Base-by-base conservation (phyloP, 2,888 invertebrate genomes). In the Epinotia bilunana region DNA sequence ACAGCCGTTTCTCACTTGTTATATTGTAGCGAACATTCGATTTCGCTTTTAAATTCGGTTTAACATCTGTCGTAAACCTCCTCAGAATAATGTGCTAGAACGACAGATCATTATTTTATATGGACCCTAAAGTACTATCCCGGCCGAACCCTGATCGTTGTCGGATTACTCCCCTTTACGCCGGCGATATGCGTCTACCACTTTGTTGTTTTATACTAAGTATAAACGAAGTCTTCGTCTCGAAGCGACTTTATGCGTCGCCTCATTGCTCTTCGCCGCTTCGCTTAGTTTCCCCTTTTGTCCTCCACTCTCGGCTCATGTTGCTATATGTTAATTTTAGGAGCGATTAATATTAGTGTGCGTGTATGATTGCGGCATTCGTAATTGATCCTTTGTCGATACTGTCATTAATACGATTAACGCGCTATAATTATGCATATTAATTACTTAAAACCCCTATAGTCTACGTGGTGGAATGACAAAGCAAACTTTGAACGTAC, bases 181-280 rank as follows among this genome's bases (percentile, higher is more conserved):
- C 85, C 85, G 85, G 88, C 87, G 87, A 86, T 88, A 90, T 92
- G 90, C 90, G 89, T 89, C 91, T 88, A 91, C 91, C 91, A 91
- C 92, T 93, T 92, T 92, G 93, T 94, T 93, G 93, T 93, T 93
- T 92, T 93, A 93, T 93, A 91, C 90, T 90, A 53, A 65, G 65
- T n/a, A 65, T 65, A 65, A 53, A 65, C 65, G 65, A 53, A 65
- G 53, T 65, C 53, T 53, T 87, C 85, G 91, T 90, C 91, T 90
- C 89, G 87, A 79, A 89, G 90, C 89, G 88, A 90, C 91, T 91
- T 91, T 91, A 90, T 91, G 91, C 91, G 88, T 88, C 91, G 93
- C 89, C 91, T 91, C 93, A 92, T 93, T 92, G 91, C 93, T 90
- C 90, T 89, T 89, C 88, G 90, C 86, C 88, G 91, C 91, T 92